These are phyloP conservation scores for Siphlonurus alternatus DNA, from an alignment of 2,888 invertebrate species.

Conservation along the genomic window DNA sequence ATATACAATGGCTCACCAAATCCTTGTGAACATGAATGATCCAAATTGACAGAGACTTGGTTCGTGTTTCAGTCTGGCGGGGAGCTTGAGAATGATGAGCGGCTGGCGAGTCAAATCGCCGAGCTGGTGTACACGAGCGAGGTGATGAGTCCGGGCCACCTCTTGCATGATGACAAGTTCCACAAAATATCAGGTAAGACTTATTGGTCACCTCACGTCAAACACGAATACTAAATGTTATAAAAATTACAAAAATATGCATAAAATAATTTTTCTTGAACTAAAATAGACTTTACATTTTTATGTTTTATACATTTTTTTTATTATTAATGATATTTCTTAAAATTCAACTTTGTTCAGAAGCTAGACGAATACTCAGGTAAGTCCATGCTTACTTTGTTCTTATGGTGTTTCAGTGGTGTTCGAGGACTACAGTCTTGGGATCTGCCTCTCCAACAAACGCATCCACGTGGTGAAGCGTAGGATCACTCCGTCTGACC, in stretches of 20 bases:
- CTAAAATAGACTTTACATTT: too few species aligned
- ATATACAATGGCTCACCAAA: too few species aligned
- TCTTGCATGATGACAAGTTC: conserved; percentile 52
- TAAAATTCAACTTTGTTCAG: too few species aligned
- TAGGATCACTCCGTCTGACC: not conserved
- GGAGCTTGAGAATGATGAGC: conserved; percentile 78
- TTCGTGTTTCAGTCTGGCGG: conserved; percentile 65
- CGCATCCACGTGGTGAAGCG: conserved; percentile 67
- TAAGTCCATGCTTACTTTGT: too few species aligned
- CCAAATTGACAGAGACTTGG: too few species aligned
- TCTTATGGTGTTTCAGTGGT: conserved; percentile 41
- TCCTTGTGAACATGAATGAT: too few species aligned
- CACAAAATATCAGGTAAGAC: conserved; percentile 45
- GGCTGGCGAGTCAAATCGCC: conserved; percentile 59
- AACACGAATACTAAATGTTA: not conserved
- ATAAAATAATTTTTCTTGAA: too few species aligned
- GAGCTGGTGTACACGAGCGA: conserved; percentile 55
- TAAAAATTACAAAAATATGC: not conserved
- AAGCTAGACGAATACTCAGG: too few species aligned
- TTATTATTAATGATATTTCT: too few species aligned
- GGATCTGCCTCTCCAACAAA: conserved; percentile 74
- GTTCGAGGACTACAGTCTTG: conserved; percentile 71
- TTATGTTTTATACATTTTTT: too few species aligned
- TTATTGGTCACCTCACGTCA: not conserved
- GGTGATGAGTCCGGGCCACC: conserved; percentile 52